Base-by-base conservation (phyloP, 2,888 invertebrate genomes). In the Dicyrtomina minuta region DNA sequence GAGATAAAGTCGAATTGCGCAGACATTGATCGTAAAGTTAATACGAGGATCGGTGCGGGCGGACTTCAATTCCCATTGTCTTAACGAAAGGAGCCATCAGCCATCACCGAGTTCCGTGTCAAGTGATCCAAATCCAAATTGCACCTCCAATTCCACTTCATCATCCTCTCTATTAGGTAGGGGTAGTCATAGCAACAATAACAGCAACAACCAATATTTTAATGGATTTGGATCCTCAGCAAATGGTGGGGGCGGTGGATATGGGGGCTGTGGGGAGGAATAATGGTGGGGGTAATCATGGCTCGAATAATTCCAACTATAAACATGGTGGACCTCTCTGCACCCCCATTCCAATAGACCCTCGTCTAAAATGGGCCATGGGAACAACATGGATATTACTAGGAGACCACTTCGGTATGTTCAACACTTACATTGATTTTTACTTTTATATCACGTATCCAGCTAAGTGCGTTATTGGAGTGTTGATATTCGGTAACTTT, bases 1-100 rank as follows among this genome's bases (percentile, higher is more conserved):
- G 95, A 93, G 83, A 95, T 96, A 81, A 94, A 95, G 84, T 90
- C 91, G 79, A 92, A 91, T 84, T 91, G 91, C 81, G 90, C 90
- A 79, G 91, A 92, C 83, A 92, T 94, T 80, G 93, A 93, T 71
- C 87, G 92, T 78, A 91, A 91, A 82, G 90, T 93, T 77, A 93
- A 93, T 83, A 87, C 90, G 82, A 91, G 88, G 83, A 84, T 73
- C n/a, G 67, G 65, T 33, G 58, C 68, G 27, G 44, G 49, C 46
- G 46, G 66, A 66, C 71, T 69, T 15, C 70, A 64, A 15, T 20
- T 39, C 13, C 53, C 51, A 33, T 20, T 75, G 46, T 70, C 73
- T n/a, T 74, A 73, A 26, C 74, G 77, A 26, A 68, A 74, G 39
- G 77, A 76, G 55, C 71, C 73, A n/a, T n/a, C n/a, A n/a, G n/a